Conservation (phyloP, 2,888 invertebrate species). For the Zaprionus bogoriensis region DNA sequence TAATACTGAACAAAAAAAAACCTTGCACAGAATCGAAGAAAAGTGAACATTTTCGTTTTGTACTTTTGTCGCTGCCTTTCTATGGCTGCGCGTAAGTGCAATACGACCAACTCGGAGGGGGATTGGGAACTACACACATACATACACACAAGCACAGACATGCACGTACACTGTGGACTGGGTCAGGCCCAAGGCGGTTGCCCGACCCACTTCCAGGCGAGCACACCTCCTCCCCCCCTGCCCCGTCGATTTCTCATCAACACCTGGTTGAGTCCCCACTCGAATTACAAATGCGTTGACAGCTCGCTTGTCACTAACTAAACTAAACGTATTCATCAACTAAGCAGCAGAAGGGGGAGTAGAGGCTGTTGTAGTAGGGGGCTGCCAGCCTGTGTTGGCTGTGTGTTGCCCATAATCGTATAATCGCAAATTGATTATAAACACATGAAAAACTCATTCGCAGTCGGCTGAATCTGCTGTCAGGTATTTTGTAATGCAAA, state of each 20-base stretch:
- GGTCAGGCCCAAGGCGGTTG: slow-evolving; percentile 62
- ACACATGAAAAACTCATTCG: slow-evolving; percentile 45
- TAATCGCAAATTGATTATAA: slow-evolving; percentile 69
- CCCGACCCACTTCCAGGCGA: slow-evolving; percentile 47
- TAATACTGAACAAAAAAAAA: slow-evolving; percentile 20
- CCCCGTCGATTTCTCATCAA: not conserved
- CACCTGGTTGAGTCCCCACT: slow-evolving; percentile 33
- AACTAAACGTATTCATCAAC: slow-evolving; percentile 63
- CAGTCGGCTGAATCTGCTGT: slow-evolving; percentile 35
- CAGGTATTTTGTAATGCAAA: slow-evolving; percentile 46
- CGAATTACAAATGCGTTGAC: slow-evolving; percentile 72
- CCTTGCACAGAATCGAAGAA: slow-evolving; percentile 48
- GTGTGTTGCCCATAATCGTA: slow-evolving; percentile 35
- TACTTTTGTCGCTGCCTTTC: slow-evolving; percentile 53
- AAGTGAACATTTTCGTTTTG: slow-evolving; percentile 26
- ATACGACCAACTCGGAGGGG: slow-evolving; percentile 30
- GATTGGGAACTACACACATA: too few species aligned
- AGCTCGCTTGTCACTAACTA: slow-evolving; percentile 66
- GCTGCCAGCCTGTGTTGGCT: slow-evolving; percentile 14
- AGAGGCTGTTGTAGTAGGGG: not conserved
- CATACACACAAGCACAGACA: too few species aligned
- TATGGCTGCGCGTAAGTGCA: slow-evolving; percentile 69
- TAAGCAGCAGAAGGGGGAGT: slow-evolving; percentile 9
- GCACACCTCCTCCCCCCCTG: not conserved
- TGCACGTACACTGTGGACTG: too few species aligned